Percentiles rank a stretch among this genome's conserved stretches.
Evolutionary conservation across 2,797 vertebrate species (phyloP).

Genomic region (Rachycentron canadum): DNA sequence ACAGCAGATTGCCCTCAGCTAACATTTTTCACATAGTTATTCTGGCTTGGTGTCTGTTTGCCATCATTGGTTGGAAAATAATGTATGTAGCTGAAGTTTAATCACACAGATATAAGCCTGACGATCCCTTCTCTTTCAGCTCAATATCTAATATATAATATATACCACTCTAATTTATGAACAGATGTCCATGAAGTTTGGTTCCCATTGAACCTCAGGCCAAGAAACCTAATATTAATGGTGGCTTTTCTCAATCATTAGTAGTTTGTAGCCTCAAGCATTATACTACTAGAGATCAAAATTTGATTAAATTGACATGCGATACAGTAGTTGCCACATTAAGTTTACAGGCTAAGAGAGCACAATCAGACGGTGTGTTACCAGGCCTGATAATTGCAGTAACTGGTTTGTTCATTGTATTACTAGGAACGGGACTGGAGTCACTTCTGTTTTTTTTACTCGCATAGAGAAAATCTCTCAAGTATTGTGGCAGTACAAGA

Average conservation of each 20-base stretch:
- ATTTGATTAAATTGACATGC: too few species aligned
- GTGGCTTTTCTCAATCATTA: too few species aligned
- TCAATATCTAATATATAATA: too few species aligned
- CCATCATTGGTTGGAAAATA: not conserved
- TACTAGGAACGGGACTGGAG: slow-evolving; percentile 1
- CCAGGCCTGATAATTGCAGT: not conserved
- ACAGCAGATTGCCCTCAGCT: slow-evolving; percentile 9
- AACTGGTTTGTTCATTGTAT: not conserved
- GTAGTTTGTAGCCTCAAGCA: too few species aligned
- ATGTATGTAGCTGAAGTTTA: not conserved
- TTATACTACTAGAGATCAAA: too few species aligned
- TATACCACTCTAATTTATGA: too few species aligned
- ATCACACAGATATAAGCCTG: slow-evolving; percentile 11
- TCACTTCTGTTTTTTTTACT: slow-evolving; percentile 11
- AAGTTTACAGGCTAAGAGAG: not conserved
- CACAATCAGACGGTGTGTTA: not conserved
- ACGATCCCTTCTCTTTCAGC: not conserved
- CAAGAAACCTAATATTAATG: too few species aligned
- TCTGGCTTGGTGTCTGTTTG: not conserved
- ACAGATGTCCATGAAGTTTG: not conserved
- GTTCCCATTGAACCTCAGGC: too few species aligned
- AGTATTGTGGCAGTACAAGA: too few species aligned
- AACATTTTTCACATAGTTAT: slow-evolving; percentile 6
- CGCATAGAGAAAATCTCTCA: not conserved
- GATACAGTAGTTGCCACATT: too few species aligned